phyloP scores from a whole-genome alignment of 2,113 vertebrate species.

The Heloderma charlesbogerti region DNA sequence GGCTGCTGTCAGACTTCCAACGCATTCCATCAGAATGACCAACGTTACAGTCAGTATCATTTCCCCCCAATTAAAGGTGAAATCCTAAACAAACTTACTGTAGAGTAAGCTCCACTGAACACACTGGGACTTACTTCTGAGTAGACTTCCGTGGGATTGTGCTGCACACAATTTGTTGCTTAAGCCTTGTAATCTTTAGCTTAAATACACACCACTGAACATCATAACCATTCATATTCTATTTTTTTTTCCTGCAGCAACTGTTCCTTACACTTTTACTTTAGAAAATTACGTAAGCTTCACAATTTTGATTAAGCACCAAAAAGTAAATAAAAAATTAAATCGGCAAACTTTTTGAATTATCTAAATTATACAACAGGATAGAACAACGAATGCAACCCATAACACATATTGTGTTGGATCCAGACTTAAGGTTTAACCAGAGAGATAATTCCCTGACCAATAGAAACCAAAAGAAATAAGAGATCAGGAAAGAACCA shows the following conservation, averaged over 20 bases:
- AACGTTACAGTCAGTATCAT: background rate
- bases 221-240: background rate
- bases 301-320: background rate
- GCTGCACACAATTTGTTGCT: background rate
- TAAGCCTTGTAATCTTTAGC: background rate
- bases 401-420: background rate
- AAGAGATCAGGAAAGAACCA: too few relatives aligned
- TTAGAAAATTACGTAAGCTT: background rate
- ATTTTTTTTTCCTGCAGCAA: background rate
- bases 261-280: background rate
- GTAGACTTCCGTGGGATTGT: background rate
- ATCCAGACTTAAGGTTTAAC: background rate
- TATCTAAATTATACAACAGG: background rate
- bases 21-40: slow-evolving; percentile 1
- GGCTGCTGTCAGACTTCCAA: slow-evolving; percentile 16
- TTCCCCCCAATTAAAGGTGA: background rate
- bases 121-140: background rate
- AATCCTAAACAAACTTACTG: background rate
- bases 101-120: background rate
- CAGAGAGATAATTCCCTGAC: too few relatives aligned
- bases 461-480: too few relatives aligned
- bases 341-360: background rate
- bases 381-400: background rate
- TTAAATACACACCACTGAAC: background rate
- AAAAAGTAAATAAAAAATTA: background rate